Evolutionary conservation across 2,797 vertebrate species (phyloP).

Genomic region (Eupleurogrammus muticus): DNA sequence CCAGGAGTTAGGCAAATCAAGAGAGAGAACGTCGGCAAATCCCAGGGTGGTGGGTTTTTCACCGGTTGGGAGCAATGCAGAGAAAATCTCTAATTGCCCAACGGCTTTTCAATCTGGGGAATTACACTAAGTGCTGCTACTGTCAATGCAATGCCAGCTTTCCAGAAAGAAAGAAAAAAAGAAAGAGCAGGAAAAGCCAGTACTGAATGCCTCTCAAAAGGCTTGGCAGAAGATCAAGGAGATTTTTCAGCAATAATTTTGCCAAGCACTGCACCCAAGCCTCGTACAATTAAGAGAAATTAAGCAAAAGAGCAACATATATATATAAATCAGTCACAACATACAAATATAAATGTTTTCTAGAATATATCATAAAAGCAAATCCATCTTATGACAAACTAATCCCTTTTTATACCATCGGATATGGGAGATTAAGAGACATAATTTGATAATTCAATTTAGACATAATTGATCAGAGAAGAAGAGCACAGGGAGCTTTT

Average conservation of each 20-base stretch:
- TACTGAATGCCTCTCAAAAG: slow-evolving; percentile 74
- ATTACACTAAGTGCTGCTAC: slow-evolving; percentile 89
- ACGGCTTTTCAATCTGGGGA: slow-evolving; percentile 88
- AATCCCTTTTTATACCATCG: slow-evolving; percentile 73
- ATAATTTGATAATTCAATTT: slow-evolving; percentile 75
- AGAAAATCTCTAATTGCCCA: slow-evolving; percentile 86
- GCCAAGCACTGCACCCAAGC: slow-evolving; percentile 64
- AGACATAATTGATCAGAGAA: slow-evolving; percentile 64
- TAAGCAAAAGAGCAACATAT: slow-evolving; percentile 51
- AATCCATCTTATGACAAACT: slow-evolving; percentile 65
- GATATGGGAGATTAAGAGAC: slow-evolving; percentile 72
- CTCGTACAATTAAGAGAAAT: slow-evolving; percentile 74
- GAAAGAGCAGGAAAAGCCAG: slow-evolving; percentile 60
- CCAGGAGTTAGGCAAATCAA: slow-evolving; percentile 50
- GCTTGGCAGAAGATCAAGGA: slow-evolving; percentile 75
- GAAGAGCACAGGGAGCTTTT: slow-evolving; percentile 48
- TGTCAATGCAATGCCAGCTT: slow-evolving; percentile 88
- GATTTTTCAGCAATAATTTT: slow-evolving; percentile 67
- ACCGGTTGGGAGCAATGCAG: slow-evolving; percentile 61
- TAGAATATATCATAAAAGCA: slow-evolving; percentile 66
- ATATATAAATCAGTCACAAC: slow-evolving; percentile 66
- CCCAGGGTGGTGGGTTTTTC: slow-evolving; percentile 44
- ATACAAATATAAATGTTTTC: slow-evolving; percentile 42
- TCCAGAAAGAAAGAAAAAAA: slow-evolving; percentile 59
- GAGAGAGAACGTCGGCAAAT: slow-evolving; percentile 61